A percentile compares a stretch with the other conserved stretches of the same genome.
phyloP scores from a whole-genome alignment of 2,888 invertebrate genomes.

The Apoda limacodes region DNA sequence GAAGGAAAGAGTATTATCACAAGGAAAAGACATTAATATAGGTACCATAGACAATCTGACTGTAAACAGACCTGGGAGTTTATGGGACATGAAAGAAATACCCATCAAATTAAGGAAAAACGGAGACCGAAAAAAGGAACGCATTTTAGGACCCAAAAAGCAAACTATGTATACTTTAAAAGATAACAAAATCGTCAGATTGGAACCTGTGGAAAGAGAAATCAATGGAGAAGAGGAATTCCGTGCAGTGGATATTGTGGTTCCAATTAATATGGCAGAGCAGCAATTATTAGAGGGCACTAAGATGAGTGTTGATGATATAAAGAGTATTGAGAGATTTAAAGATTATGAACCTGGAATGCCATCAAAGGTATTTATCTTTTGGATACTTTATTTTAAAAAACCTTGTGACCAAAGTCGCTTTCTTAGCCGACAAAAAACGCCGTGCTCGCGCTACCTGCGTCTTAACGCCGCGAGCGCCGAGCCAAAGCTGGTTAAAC shows the following conservation, averaged over 20 bases:
- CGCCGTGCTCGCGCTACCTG: no score
- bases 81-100: constrained; percentile 56
- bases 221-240: constrained; percentile 25
- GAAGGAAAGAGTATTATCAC: constrained; percentile 35
- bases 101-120: constrained; percentile 23
- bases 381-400: no score
- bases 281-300: constrained; percentile 51
- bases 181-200: constrained; percentile 57
- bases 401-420: no score
- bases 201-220: constrained; percentile 32
- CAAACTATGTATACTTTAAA: constrained; percentile 60
- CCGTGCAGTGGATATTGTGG: constrained; percentile 42
- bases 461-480: no score
- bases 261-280: constrained; percentile 45
- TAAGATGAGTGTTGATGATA: constrained; percentile 62
- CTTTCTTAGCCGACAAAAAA: no score
- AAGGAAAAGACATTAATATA: constrained; percentile 29
- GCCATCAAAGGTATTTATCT: constrained; percentile 68
- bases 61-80: constrained; percentile 33
- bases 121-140: constrained; percentile 13
- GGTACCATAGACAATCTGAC: constrained; percentile 18
- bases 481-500: no score
- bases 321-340: constrained; percentile 63
- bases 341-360: constrained; percentile 61
- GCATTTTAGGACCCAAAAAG: constrained; percentile 38